These are phyloP conservation scores for Onchidella celtica DNA, from an alignment of 2,888 invertebrate species.

Conservation along the genomic window DNA sequence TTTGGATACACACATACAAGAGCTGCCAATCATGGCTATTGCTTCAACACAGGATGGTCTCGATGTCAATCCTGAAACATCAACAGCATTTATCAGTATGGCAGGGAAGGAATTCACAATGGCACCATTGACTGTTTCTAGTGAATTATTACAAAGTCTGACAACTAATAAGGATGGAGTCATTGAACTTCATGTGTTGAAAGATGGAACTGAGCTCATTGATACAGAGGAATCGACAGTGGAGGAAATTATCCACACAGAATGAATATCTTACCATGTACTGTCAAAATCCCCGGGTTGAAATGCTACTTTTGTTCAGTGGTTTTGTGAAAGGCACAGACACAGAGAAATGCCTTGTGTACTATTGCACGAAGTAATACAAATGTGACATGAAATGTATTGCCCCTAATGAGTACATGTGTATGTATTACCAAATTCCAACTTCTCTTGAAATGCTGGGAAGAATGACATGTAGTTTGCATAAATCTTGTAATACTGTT, in stretches of 20 bases:
- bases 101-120: conserved; percentile 37
- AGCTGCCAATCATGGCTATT: conserved; percentile 11
- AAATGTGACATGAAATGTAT: no score
- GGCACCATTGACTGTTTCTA: conserved; percentile 28
- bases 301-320: no score
- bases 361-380: no score
- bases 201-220: conserved; percentile 11
- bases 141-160: conserved; percentile 37
- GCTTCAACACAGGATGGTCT: conserved; percentile 18
- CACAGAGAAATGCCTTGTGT: no score
- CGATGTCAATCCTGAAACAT: conserved; percentile 16
- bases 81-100: conserved; percentile 39
- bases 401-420: no score
- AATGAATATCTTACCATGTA: neutral
- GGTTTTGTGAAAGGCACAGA: no score
- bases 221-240: conserved; percentile 25
- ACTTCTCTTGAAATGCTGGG: no score
- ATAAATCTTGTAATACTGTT: no score
- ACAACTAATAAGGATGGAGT: conserved; percentile 36
- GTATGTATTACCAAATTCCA: no score
- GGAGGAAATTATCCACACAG: conserved; percentile 37
- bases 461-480: no score
- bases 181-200: conserved; percentile 47
- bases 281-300: no score
- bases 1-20: conserved; percentile 21